Evolutionary conservation across 2,888 invertebrate species (phyloP).

Genomic region (Archaeoteleia sp.): DNA sequence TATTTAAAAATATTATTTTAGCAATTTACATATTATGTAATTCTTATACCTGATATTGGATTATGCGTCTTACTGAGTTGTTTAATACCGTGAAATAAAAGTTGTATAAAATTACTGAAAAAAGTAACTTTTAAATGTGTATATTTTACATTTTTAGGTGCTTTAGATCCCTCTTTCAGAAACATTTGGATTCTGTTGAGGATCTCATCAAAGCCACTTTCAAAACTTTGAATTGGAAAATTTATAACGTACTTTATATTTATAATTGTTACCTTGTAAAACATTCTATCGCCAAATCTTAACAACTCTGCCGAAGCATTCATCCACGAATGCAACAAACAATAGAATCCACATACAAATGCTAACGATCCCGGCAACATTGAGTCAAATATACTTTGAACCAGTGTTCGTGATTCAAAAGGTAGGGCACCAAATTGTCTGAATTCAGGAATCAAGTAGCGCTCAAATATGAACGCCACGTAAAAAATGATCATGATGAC

Average conservation of each 20-base stretch:
- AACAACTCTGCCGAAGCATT: slow-evolving; percentile 94
- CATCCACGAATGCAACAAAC: slow-evolving; percentile 92
- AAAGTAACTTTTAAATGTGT: too few species aligned
- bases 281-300: slow-evolving; percentile 89
- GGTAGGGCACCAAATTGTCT: slow-evolving; percentile 78
- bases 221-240: too few species aligned
- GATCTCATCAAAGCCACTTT: too few species aligned
- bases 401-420: slow-evolving; percentile 75
- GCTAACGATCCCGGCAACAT: slow-evolving; percentile 84
- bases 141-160: too few species aligned
- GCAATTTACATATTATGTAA: too few species aligned
- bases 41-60: too few species aligned
- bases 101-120: too few species aligned
- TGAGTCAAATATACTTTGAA: slow-evolving; percentile 82
- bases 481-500: slow-evolving; percentile 87
- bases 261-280: slow-evolving; percentile 80
- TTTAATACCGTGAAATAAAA: too few species aligned
- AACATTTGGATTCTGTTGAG: too few species aligned
- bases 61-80: too few species aligned
- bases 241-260: not conserved
- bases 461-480: slow-evolving; percentile 86
- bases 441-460: slow-evolving; percentile 84
- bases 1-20: too few species aligned
- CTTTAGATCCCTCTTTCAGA: too few species aligned
- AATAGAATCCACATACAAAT: slow-evolving; percentile 87